These are phyloP conservation scores for Ibycter americanus DNA, from an alignment of 2,797 vertebrate species.

Conservation along the genomic window DNA sequence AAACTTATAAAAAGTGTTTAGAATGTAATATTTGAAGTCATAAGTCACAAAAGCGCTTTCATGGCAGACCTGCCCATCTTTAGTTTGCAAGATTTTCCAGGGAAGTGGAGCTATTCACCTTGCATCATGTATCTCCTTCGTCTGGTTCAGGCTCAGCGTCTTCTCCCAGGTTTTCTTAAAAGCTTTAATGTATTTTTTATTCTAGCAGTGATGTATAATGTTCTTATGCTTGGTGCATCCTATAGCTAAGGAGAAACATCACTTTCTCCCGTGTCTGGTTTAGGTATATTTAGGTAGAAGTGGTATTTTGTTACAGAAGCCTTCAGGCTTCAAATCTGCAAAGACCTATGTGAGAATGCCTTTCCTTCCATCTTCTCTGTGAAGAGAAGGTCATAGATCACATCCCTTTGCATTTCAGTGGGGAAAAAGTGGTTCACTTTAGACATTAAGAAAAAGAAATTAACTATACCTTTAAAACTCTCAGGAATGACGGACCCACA, in stretches of 20 bases:
- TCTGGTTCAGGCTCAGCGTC: not conserved
- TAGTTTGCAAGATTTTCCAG: not conserved
- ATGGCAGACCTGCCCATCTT: not conserved
- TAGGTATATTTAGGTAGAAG: not conserved
- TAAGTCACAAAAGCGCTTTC: not conserved
- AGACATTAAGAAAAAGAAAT: not conserved
- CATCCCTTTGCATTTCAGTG: not conserved
- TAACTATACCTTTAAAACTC: not conserved
- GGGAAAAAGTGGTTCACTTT: not conserved
- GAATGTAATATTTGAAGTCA: not conserved
- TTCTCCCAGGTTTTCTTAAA: not conserved
- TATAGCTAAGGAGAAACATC: not conserved
- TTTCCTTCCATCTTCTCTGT: not conserved
- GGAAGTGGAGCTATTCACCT: not conserved
- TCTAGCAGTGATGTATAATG: not conserved
- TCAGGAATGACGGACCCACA: not conserved
- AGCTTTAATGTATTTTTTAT: not conserved
- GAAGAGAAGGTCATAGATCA: not conserved
- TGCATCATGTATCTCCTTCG: fast-evolving
- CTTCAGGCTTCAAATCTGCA: not conserved
- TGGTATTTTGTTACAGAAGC: not conserved
- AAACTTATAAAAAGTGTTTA: not conserved
- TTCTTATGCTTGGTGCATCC: not conserved
- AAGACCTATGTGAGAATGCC: not conserved
- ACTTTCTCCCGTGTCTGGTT: not conserved